Base-by-base conservation (phyloP, 2,888 invertebrate genomes). In the Mamestra brassicae region DNA sequence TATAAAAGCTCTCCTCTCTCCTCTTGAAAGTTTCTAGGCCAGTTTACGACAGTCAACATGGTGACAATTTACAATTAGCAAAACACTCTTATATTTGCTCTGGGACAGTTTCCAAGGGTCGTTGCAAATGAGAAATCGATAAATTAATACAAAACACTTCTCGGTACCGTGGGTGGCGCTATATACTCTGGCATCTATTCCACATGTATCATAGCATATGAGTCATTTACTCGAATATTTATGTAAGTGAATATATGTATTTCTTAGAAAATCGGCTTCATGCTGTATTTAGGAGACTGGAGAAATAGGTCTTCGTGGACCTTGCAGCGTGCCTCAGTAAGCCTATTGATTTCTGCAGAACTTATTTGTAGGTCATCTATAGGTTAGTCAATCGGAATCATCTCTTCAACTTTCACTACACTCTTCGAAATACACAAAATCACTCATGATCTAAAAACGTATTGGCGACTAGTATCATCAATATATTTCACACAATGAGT, bases 111-210 rank as follows among this genome's bases (percentile, higher is more conserved):
- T 78, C 76, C 84, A 79, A 86, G 71, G 85, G 81, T 71, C 74
- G 36, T 34, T 61, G 71, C 45, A 67, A 54, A 85, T 70, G 78
- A 65, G 70, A 58, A 78, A 76, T 73, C 66, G 60, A 85, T 84
- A 82, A 82, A 84, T 84, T 79, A 73, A 72, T 72, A 72, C 71
- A 74, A 54, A 79, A 72, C 72, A 77, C 75, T 80, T 78, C 86
- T 83, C 55, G 34, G 85, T 86, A 80, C 61, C 65, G 74, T 69
- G 76, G 68, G 81, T 84, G 78, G 83, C 83, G 83, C 83, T 74
- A 76, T 79, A 84, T 73, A 81, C 77, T 85, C 76, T 87, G 87
- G 83, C 86, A 87, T 77, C 82, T 72, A 84, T 71, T 76, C 74
- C 65, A 71, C 42, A 60, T 83, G 80, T 85, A 81, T 85, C 83